These are phyloP conservation scores for Chalcosyrphus nemorum DNA, from an alignment of 2,888 invertebrate species.

Conservation along the genomic window DNA sequence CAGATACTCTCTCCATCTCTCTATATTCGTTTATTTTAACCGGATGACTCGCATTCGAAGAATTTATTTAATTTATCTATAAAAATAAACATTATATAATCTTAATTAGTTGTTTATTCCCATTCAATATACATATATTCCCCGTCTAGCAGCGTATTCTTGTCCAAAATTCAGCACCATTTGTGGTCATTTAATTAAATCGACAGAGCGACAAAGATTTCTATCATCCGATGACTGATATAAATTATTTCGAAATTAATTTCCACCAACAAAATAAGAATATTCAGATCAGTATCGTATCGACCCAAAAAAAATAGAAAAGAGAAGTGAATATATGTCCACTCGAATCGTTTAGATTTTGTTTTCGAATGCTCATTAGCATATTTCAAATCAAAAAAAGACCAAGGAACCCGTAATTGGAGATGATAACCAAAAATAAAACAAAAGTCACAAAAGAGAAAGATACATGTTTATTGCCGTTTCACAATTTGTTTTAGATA, in stretches of 20 bases:
- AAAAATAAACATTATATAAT: not conserved
- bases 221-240: constrained; percentile 44
- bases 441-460: not conserved
- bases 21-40: not conserved
- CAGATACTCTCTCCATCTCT: too few relatives aligned
- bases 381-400: constrained; percentile 13
- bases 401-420: constrained; percentile 49
- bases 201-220: constrained; percentile 30
- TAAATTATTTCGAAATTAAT: constrained; percentile 48
- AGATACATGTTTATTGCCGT: constrained; percentile 4
- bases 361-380: constrained; percentile 8
- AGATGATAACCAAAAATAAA: constrained; percentile 8
- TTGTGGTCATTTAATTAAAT: constrained; percentile 41
- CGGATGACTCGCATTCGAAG: not conserved
- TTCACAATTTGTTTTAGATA: constrained; percentile 35
- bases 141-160: not conserved
- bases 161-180: constrained; percentile 6
- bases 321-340: too few relatives aligned
- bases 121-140: not conserved
- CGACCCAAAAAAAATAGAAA: too few relatives aligned
- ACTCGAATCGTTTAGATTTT: constrained; percentile 25
- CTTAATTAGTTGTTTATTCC: constrained; percentile 12
- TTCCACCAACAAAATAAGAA: constrained; percentile 7
- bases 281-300: constrained; percentile 35
- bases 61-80: not conserved